Base-by-base conservation (phyloP, 2,888 invertebrate species). In the Oscheius myriophilus region DNA sequence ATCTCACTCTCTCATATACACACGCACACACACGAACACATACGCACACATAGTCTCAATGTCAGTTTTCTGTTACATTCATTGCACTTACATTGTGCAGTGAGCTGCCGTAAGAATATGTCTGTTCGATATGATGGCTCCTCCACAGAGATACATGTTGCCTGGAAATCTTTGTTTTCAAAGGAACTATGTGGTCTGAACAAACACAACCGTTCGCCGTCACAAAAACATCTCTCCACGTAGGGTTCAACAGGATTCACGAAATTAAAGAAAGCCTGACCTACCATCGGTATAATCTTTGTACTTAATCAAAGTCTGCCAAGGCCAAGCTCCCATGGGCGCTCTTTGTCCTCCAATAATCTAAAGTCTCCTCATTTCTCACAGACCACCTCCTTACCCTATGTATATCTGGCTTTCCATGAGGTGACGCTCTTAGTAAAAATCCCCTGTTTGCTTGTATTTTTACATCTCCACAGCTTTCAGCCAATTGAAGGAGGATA, bases 81-180 rank as follows among this genome's bases (percentile, higher is more conserved):
- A 3, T 33, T 33, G 4, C 33, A 39, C 52, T 57, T 52, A 63
- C 63, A 63, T 51, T 14, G 41, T 33, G 21, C 63, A 63, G 39
- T 63, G 63, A 2, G 63, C 63, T 21, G 63, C 63, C n/a, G 63
- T 63, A 41, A 63, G 63, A 41, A 63, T 43, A 33, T 63, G 63
- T 42, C 52, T 18, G 11, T 41, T 42, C 41, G 57, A 57, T 42
- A 57, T 57, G 33, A 57, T 33, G 18, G 57, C 41, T 6, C 57
- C 57, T 1, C 53, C 53, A 53, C 53, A 53, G 11, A 53, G 23
- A 1, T 53, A 53, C 53, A 25, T 14, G 11, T 53, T 16, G 14
- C 53, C 53, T 53, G 53, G 26, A 53, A 25, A 25, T 18, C 11
- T 23, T 49, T 49, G 18, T 21, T 21, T 18, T 11, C 11, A 3